Evolutionary conservation across 2,888 invertebrate species (phyloP).

Genomic region (Clusia tigrina): DNA sequence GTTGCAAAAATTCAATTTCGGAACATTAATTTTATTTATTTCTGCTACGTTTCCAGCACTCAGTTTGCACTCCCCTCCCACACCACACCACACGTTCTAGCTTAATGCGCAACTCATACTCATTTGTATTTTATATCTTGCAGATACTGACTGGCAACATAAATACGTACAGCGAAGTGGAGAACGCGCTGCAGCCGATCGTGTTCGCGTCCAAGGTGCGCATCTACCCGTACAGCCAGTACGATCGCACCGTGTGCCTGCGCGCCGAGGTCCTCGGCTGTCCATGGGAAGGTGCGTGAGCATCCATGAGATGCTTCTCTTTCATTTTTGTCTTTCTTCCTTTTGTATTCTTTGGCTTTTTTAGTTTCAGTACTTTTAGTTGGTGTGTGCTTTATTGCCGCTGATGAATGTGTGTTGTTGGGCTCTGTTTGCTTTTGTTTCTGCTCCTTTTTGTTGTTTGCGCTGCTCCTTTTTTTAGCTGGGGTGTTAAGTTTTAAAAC

Average conservation of each 20-base stretch:
- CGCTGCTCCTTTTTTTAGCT: background rate
- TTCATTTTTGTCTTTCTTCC: conserved; percentile 15
- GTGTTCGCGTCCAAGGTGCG: conserved; percentile 79
- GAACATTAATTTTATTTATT: conserved; percentile 33
- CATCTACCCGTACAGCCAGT: conserved; percentile 80
- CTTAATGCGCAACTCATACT: background rate
- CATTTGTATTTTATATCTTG: conserved; percentile 23
- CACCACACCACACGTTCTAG: background rate
- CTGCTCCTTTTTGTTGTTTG: conserved; percentile 6
- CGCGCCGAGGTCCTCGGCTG: conserved; percentile 84
- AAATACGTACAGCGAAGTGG: conserved; percentile 79
- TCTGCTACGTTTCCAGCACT: conserved; percentile 17
- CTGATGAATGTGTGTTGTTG: no score
- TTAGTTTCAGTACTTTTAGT: background rate
- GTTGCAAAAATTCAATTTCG: conserved; percentile 30
- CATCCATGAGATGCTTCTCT: conserved; percentile 20
- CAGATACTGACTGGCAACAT: conserved; percentile 82
- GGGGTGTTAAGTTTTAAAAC: conserved; percentile 21
- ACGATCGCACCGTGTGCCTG: conserved; percentile 82
- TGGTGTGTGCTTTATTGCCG: conserved; percentile 3
- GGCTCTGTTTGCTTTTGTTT: conserved; percentile 14
- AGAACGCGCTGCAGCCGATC: conserved; percentile 77
- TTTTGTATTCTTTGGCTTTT: background rate
- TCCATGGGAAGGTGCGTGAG: conserved; percentile 74
- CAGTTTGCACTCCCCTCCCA: background rate